These are phyloP conservation scores for Lathamus discolor DNA, from an alignment of 2,113 vertebrate genomes.

Conservation along the genomic window DNA sequence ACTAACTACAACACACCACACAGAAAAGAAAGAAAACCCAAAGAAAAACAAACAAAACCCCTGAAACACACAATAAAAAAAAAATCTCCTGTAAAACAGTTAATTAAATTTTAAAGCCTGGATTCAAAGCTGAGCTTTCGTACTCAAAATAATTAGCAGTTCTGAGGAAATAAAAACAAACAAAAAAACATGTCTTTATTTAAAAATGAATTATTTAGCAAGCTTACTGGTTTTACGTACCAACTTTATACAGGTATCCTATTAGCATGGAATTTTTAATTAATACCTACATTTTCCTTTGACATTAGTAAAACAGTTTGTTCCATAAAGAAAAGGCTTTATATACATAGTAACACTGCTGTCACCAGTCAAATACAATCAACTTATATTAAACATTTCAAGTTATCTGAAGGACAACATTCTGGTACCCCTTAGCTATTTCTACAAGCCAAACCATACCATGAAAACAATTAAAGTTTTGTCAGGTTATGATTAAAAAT, in stretches of 20 bases:
- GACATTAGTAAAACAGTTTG: not conserved
- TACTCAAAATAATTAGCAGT: not conserved
- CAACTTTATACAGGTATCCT: not conserved
- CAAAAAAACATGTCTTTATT: not conserved
- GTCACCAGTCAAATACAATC: not conserved
- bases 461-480: not conserved
- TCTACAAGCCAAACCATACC: not conserved
- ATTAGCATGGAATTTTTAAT: not conserved
- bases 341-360: not conserved
- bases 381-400: not conserved
- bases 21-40: not conserved
- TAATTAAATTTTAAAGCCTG: not conserved
- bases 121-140: not conserved
- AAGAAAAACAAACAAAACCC: not conserved
- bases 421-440: not conserved
- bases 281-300: not conserved
- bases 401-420: not conserved
- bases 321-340: not conserved
- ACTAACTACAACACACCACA: not conserved
- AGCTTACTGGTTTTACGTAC: not conserved
- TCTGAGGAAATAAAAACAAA: no score
- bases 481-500: not conserved
- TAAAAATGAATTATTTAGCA: not conserved
- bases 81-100: not conserved
- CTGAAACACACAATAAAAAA: not conserved